A percentile compares a stretch with the other conserved stretches of the same genome.
phyloP scores from a whole-genome alignment of 2,113 vertebrate genomes.

The Muscicapa adusta region DNA sequence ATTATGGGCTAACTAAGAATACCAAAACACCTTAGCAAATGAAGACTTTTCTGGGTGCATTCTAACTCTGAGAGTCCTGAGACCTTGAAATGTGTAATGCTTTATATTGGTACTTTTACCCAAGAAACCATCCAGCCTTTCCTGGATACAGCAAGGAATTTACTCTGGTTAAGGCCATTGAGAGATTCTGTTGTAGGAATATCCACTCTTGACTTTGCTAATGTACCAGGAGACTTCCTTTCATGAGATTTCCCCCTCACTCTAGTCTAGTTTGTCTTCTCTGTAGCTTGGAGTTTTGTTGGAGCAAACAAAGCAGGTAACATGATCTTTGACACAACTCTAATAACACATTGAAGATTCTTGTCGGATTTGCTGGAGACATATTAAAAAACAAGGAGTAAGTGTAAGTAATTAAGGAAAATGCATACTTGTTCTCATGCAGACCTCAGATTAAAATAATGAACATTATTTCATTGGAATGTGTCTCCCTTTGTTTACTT shows the following conservation, averaged over 20 bases:
- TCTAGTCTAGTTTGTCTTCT: background rate
- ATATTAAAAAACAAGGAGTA: constrained; percentile 52
- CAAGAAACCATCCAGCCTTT: background rate
- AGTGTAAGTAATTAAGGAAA: constrained; percentile 71
- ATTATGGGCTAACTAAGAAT: background rate
- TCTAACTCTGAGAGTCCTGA: background rate
- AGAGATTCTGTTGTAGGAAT: background rate
- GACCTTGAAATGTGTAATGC: background rate
- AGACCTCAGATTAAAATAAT: constrained; percentile 3
- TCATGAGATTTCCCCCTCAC: background rate
- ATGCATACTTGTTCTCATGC: constrained; percentile 42
- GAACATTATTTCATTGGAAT: constrained; percentile 45
- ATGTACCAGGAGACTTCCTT: background rate
- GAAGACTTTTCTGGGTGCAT: background rate
- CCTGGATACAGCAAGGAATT: background rate
- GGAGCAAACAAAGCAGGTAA: background rate
- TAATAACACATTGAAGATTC: constrained; percentile 38
- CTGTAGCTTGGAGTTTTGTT: constrained; percentile 4
- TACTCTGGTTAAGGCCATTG: background rate
- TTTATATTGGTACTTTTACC: background rate
- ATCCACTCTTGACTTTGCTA: background rate
- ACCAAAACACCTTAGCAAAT: background rate
- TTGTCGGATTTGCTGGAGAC: constrained; percentile 55
- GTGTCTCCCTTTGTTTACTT: constrained; percentile 49
- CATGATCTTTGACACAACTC: constrained; percentile 53